Conservation (phyloP, 2,888 invertebrate genomes). For the Diachrysia chrysitis region DNA sequence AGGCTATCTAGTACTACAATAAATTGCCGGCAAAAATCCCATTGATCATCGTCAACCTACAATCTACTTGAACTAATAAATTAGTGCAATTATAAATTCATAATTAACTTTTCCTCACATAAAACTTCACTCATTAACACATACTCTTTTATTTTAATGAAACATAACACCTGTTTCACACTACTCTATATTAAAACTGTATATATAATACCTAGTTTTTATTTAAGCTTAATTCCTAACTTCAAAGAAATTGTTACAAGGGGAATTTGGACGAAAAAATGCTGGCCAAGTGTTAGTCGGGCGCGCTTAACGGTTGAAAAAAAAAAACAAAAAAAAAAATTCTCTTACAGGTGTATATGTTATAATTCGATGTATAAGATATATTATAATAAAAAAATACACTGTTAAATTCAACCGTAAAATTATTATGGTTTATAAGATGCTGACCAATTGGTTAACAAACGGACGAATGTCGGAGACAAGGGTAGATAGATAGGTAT, state of each 20-base stretch:
- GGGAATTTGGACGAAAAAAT: conserved; percentile 23
- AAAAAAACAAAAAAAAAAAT: too few species aligned
- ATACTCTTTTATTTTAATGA: conserved; percentile 27
- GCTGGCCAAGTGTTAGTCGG: not conserved
- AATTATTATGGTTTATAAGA: too few species aligned
- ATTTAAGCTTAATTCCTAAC: conserved; percentile 31
- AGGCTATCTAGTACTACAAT: too few species aligned
- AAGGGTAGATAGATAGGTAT: too few species aligned
- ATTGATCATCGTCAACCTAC: conserved; percentile 5
- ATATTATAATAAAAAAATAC: too few species aligned
- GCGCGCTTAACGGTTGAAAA: too few species aligned
- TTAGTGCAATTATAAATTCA: conserved; percentile 25
- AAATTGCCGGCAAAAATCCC: not conserved
- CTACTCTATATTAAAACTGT: conserved; percentile 16
- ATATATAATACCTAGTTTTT: conserved; percentile 28
- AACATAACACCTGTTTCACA: conserved; percentile 32
- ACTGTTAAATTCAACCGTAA: too few species aligned
- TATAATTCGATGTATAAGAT: too few species aligned
- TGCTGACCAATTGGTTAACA: too few species aligned
- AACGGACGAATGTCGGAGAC: too few species aligned
- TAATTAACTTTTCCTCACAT: conserved; percentile 30
- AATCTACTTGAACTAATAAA: conserved; percentile 20
- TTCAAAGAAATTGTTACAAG: conserved; percentile 37
- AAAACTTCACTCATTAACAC: conserved; percentile 44
- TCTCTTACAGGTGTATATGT: too few species aligned